These are phyloP conservation scores for Opisthocomus hoazin DNA, from an alignment of 2,113 vertebrate species.

Conservation along the genomic window DNA sequence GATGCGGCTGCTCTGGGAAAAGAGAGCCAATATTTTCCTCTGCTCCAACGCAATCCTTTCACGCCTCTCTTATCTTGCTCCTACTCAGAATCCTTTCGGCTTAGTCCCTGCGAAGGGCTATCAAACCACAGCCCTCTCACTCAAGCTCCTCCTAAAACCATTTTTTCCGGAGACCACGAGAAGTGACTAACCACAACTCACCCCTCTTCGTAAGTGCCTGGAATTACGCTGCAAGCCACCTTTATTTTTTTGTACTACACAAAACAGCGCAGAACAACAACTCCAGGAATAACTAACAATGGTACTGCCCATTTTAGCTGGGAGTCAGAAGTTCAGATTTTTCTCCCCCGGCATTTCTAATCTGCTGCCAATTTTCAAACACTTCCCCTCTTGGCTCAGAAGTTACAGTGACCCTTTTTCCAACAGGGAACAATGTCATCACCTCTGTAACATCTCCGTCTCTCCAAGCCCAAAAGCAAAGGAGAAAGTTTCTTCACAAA, in stretches of 20 bases:
- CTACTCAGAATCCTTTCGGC: not conserved
- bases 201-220: not conserved
- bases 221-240: not conserved
- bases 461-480: not conserved
- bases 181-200: not conserved
- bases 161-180: not conserved
- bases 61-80: not conserved
- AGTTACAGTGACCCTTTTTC: not conserved
- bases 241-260: not conserved
- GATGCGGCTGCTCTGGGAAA: not conserved
- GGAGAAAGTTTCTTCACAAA: not conserved
- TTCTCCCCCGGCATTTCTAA: not conserved
- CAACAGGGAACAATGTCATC: not conserved
- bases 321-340: not conserved
- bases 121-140: not conserved
- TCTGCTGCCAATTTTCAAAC: conserved; percentile 45
- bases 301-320: not conserved
- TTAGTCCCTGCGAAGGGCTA: not conserved
- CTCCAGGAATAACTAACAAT: conserved; percentile 46
- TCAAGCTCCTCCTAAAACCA: not conserved
- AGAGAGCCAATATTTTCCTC: not conserved
- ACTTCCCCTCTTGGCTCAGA: conserved; percentile 34
- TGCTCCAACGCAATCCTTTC: not conserved
- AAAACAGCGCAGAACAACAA: not conserved
- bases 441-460: not conserved